Evolutionary conservation across 2,888 invertebrate genomes (phyloP), one percentile per base, ranked within the genome.

Genomic region (Glaucopsyche alexis): DNA sequence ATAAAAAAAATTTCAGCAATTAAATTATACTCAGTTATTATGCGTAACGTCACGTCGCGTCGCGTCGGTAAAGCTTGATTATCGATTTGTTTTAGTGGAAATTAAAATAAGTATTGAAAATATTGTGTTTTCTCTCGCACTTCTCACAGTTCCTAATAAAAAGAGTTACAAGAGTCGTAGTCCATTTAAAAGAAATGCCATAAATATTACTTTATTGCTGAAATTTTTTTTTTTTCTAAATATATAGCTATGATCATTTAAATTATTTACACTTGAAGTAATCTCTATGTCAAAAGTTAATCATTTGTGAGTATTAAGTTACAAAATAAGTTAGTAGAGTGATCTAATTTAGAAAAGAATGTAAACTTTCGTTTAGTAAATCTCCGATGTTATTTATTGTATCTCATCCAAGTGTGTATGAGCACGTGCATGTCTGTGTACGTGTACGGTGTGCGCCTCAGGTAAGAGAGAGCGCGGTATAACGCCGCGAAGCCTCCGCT

Each of bases 401-500:
- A 38, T 49, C 42, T 29, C 47, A 49, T 11, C 13, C 19, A 29
- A 42, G 72, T 52, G 45, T 71, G 69, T 73, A 55, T 71, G 65
- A 74, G 52, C 67, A 73, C 77, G 70, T 77, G 76, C 74, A 74
- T 74, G 71, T 72, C 52, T 71, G 50, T 42, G 64, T 55, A 72
- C 60, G 74, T 74, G 77, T 75, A 76, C 29, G 3, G 4, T n/a
- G 29, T 29, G 29, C 64, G 74, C 5, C 67, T 72, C 84, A 85
- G 84, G 88, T 85, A 83, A 86, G 84, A 86, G 79, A 79, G 83
- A 81, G 80, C 78, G 79, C 78, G 83, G 80, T 80, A 85, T 87
- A 89, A 89, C 82, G 80, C 80, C 83, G 83, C 80, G 78, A 83
- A 87, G 85, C 85, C 88, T 87, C 76, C 84, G 79, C 76, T 71